phyloP scores from a whole-genome alignment of 2,888 invertebrate species.

The Steinernema hermaphroditum region DNA sequence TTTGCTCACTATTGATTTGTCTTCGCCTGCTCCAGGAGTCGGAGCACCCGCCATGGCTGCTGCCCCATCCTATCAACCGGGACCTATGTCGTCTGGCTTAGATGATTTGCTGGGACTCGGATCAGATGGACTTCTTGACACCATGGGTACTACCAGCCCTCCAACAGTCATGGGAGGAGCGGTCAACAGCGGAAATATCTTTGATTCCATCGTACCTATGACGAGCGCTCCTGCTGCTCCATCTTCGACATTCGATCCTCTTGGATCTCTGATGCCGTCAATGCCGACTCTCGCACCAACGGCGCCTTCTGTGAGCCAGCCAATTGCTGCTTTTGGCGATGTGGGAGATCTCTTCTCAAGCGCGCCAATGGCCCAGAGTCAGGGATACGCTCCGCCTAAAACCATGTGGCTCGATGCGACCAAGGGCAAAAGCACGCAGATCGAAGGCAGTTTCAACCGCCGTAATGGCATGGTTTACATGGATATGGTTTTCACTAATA shows the following conservation, averaged over 20 bases:
- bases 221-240: not conserved
- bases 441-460: slow-evolving; percentile 87
- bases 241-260: not conserved
- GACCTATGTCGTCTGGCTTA: not conserved
- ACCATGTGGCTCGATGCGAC: slow-evolving; percentile 58
- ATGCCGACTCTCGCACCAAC: not conserved
- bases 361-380: not conserved
- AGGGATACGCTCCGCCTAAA: not conserved
- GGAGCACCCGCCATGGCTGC: slow-evolving; percentile 36
- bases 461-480: slow-evolving; percentile 83
- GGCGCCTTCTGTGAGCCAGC: not conserved
- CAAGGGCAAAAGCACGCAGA: slow-evolving; percentile 77
- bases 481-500: slow-evolving; percentile 94
- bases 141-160: slow-evolving; percentile 11
- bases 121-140: slow-evolving; percentile 5
- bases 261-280: not conserved
- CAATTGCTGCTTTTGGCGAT: not conserved
- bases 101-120: slow-evolving; percentile 22
- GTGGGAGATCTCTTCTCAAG: slow-evolving; percentile 17
- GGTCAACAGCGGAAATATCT: not conserved
- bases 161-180: not conserved
- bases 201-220: slow-evolving; percentile 3
- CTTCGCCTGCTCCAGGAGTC: slow-evolving; percentile 68
- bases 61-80: not conserved
- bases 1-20: slow-evolving; percentile 92